phyloP scores from a whole-genome alignment of 2,113 vertebrate genomes.

The Theropithecus gelada region DNA sequence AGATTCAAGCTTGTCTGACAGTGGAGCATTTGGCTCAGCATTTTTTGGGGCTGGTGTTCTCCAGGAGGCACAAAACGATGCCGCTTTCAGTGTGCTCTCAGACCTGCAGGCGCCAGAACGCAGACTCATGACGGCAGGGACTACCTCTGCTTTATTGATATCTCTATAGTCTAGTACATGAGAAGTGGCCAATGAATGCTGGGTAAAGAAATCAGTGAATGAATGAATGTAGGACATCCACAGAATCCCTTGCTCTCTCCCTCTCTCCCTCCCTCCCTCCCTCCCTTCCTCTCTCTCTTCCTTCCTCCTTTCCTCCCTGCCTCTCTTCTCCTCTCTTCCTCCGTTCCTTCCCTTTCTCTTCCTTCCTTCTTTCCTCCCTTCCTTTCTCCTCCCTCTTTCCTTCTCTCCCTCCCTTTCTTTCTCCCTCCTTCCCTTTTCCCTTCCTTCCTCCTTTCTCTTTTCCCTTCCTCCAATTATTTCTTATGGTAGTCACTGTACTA shows the following conservation, averaged over 20 bases:
- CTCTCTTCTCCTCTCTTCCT: background rate
- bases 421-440: background rate
- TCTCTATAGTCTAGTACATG: background rate
- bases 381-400: background rate
- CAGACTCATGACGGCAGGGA: background rate
- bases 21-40: too few relatives aligned
- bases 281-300: too few relatives aligned
- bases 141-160: background rate
- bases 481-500: background rate
- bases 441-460: background rate
- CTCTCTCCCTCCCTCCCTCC: too few relatives aligned
- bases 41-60: background rate
- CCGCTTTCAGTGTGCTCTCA: too few relatives aligned
- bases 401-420: too few relatives aligned
- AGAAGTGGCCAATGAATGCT: background rate
- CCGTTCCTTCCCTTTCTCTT: too few relatives aligned
- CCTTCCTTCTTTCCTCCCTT: rapidly evolving
- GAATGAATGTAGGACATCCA: background rate
- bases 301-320: too few relatives aligned
- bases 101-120: background rate
- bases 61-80: rapidly evolving
- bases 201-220: background rate
- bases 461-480: background rate
- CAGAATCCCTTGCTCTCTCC: rapidly evolving
- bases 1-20: background rate